These are phyloP conservation scores for Matsumyia berberina DNA, from an alignment of 2,888 invertebrate species.

Conservation along the genomic window DNA sequence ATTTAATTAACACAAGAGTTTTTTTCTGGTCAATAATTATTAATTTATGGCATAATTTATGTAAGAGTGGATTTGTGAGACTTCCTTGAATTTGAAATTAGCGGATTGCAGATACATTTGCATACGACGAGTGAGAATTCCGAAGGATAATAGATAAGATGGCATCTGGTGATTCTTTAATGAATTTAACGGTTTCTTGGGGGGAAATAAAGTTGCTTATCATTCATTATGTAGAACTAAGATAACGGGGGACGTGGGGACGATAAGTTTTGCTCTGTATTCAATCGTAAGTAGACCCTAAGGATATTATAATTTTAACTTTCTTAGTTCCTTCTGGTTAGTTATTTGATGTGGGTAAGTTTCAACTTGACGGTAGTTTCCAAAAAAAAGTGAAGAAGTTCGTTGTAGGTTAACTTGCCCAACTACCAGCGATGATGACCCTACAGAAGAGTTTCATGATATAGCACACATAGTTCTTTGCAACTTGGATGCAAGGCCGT, in stretches of 20 bases:
- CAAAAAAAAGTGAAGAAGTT: too few relatives aligned
- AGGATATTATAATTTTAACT: background rate
- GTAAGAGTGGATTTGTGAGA: conserved; percentile 23
- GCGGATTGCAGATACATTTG: conserved; percentile 56
- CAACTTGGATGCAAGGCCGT: too few relatives aligned
- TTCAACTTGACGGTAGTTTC: too few relatives aligned
- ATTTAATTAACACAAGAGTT: conserved; percentile 71
- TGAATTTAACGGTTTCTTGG: background rate
- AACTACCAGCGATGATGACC: too few relatives aligned
- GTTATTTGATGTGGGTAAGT: too few relatives aligned
- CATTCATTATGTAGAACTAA: background rate
- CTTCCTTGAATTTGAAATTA: conserved; percentile 62
- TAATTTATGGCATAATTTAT: conserved; percentile 74
- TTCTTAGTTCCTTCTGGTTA: too few relatives aligned
- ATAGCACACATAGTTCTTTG: too few relatives aligned
- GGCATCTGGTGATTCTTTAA: conserved; percentile 24
- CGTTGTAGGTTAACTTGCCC: too few relatives aligned
- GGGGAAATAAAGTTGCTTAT: background rate
- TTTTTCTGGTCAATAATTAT: conserved; percentile 70
- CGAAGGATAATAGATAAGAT: conserved; percentile 42
- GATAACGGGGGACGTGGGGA: background rate
- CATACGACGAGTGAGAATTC: conserved; percentile 33
- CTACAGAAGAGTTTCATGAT: too few relatives aligned
- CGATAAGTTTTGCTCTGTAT: too few relatives aligned
- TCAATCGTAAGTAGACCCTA: background rate